phyloP scores from a whole-genome alignment of 2,797 vertebrate species.

The Rallus crepitans region DNA sequence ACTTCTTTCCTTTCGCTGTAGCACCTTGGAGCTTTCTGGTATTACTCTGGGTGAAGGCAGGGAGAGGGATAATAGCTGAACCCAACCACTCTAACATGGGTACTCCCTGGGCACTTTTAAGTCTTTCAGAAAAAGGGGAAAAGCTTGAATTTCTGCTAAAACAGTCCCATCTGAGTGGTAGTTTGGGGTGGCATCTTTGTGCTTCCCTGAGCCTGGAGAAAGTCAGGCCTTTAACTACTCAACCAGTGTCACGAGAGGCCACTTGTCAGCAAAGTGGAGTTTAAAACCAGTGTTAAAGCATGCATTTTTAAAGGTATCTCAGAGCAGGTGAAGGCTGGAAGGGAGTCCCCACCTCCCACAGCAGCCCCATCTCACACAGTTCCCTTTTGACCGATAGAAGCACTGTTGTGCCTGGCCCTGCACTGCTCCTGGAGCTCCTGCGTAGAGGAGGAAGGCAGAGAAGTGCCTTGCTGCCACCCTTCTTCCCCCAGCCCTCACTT shows the following conservation, averaged over 20 bases:
- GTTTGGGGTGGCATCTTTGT: not conserved
- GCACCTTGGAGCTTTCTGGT: not conserved
- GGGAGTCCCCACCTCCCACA: not conserved
- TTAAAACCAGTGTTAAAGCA: not conserved
- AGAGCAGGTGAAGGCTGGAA: not conserved
- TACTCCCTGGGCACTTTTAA: not conserved
- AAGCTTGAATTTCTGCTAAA: not conserved
- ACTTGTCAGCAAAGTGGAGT: not conserved
- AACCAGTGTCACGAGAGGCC: not conserved
- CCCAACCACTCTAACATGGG: not conserved
- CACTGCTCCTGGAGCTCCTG: not conserved
- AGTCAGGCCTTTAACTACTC: not conserved
- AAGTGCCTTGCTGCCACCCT: not conserved
- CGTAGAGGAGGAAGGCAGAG: rapidly evolving
- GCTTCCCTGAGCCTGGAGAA: not conserved
- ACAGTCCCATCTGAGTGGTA: not conserved
- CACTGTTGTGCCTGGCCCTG: not conserved
- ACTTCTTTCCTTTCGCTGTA: not conserved
- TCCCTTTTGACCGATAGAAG: not conserved
- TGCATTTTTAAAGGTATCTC: not conserved
- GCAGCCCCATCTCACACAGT: not conserved
- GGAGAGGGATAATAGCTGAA: not conserved
- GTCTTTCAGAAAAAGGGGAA: not conserved
- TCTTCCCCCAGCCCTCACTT: not conserved
- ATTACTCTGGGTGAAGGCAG: not conserved